Evolutionary conservation across 2,888 invertebrate genomes (phyloP), one percentile per base, ranked within the genome.

Genomic region (Stenchaetothrips biformis): DNA sequence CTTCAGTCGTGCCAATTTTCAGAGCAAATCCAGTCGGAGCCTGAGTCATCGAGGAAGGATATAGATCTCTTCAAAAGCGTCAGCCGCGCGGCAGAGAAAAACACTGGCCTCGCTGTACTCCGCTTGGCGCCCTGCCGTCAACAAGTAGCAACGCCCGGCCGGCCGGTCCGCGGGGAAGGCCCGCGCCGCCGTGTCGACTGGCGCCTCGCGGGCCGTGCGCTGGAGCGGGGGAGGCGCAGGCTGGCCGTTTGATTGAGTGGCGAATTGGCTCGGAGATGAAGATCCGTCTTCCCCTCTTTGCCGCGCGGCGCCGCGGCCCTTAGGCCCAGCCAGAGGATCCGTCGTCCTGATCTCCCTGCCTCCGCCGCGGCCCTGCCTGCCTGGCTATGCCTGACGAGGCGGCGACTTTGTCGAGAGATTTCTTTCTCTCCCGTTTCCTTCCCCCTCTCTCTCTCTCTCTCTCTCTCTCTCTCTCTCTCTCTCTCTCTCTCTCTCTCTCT

Each of bases 401-500:
- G 37, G 37, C 37, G 37, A 37, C 37, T 37, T 37, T 37, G 18
- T 18, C 53, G 53, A 11, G 13, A 53, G 13, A 53, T 53, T 11
- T 53, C 13, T 11, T 53, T 53, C 16, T 18, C 13, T 53, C 7
- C 13, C n/a, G 62, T 4, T n/a, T 53, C n/a, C 62, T 18, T 62
- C 18, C 2, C 62, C n/a, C 62, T 62, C 62, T 62, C n/a, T n/a
- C 62, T 62, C 62, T 2, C n/a, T 62, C n/a, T 62, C 13, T 62
- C 2, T 62, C 2, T 62, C 18, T 62, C n/a, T 2, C n/a, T 11
- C 62, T 62, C 62, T 62, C n/a, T 62, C 8, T 18, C n/a, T n/a
- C 62, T 62, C n/a, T 62, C 13, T 62, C 62, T n/a, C 62, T n/a
- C 62, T 18, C 62, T 79, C 27, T 79, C 27, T 49, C 79, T 79